Evolutionary conservation across 1,140 invertebrate species (phyloP), one percentile per base, ranked within the genome.

Genomic region (Trichonephila inaurata): DNA sequence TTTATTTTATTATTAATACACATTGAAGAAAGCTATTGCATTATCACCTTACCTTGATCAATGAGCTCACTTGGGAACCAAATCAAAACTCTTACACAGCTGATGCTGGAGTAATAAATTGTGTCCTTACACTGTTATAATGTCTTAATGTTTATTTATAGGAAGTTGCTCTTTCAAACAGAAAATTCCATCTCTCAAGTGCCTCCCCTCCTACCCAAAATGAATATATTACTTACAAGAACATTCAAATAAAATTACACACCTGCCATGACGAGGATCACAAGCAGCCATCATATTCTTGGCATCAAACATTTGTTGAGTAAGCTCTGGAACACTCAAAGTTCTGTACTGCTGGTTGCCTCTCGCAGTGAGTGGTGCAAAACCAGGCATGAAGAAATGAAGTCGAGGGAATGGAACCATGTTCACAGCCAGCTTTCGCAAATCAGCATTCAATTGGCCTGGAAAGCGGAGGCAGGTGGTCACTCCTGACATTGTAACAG

Each of bases 371-470:
- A 98, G 95, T 0, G 97, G 97, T 1, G 97, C 97, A 95, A 97
- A 97, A n/a, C 97, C 97, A 2, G 98, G 97, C 96, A 98, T 97
- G 95, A 98, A 98, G 96, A 98, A 98, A 95, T 98, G 98, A 0
- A 98, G 96, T 44, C 97, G 96, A 58, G 97, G 97, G 95, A 97
- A 98, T 3, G 97, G 97, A 10, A 97, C 97, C 97, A 98, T 97
- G 95, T 98, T 98, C 24, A 98, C 98, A 18, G 98, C 97, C 72
- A 98, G 95, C 96, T 98, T 98, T 16, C 98, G 96, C 58, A 98
- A 96, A 96, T 98, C 98, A 7, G 98, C 97, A 95, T 98, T 98
- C 94, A 98, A 95, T 95, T 98, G 98, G 94, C 98, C 97, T 28
- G 97, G 97, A 95, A 98, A 98, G 94, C 97, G 96, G 0, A 98